Conservation (phyloP, 1,140 invertebrate genomes). For the Brachionus manjavacas region DNA sequence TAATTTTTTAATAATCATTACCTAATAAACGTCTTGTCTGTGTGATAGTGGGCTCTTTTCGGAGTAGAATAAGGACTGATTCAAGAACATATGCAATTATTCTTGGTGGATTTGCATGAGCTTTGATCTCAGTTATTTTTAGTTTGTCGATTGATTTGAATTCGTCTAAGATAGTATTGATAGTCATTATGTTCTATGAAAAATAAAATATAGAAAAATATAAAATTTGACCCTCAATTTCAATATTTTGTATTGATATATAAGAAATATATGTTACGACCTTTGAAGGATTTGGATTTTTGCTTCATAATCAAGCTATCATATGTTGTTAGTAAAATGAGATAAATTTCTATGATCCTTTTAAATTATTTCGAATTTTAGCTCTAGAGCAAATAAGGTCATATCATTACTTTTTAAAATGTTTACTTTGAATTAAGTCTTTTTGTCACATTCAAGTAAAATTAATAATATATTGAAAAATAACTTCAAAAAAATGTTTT, state of each 20-base stretch:
- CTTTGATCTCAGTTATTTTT: neutral
- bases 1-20: neutral
- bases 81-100: neutral
- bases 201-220: neutral
- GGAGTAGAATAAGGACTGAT: neutral
- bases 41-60: neutral
- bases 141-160: neutral
- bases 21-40: conserved; percentile 5
- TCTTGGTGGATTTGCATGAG: conserved; percentile 14
- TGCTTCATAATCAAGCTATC: neutral
- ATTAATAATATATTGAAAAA: neutral
- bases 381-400: neutral
- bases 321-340: neutral
- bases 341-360: neutral
- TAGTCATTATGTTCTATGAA: neutral
- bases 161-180: neutral
- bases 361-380: neutral
- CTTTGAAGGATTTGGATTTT: neutral
- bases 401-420: neutral
- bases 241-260: neutral
- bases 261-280: neutral
- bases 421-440: neutral
- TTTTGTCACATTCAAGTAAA: neutral
- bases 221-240: neutral
- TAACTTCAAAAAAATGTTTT: neutral